Evolutionary conservation across 2,113 vertebrate genomes (phyloP), one percentile per base, ranked within the genome.

Genomic region (Solea senegalensis): DNA sequence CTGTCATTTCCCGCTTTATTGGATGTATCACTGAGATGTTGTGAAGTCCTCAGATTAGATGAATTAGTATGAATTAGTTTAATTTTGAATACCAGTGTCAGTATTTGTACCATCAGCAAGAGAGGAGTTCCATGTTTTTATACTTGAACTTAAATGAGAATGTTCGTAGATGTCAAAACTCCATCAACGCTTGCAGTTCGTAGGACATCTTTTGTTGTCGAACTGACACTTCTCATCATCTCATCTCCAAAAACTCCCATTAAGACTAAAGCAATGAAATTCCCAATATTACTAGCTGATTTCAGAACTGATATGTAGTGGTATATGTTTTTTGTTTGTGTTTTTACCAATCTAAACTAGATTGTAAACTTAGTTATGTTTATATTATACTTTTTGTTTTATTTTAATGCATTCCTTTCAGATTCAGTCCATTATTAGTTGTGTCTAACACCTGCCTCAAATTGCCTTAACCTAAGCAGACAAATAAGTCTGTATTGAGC

Each of bases 11-110:
- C 26, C n/a, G n/a, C 4, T 14, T 59, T 54, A 14, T 21, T 28
- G 55, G 43, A 2, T n/a, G 21, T 46, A 3, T 21, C 48, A 15
- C 56, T 74, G 72, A 26, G 34, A 54, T 83, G 10, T 50, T 61
- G 72, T 66, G 54, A 68, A 56, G 34, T 54, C 52, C 14, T 74
- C 41, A 21, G 21, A 21, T 21, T 1, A 21, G 21, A 21, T 21
- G 21, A 21, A 21, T 21, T 21, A 21, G 21, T 21, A 21, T 21
- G 21, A 21, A 21, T 21, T 21, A 21, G 21, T 21, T 21, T 21
- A 1, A 21, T 21, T 21, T 21, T 21, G 21, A 21, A 21, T 21
- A 21, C 21, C 21, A 21, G 46, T 51, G 26, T 69, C 51, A 48
- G n/a, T 39, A 9, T 39, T 9, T 43, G 12, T 10, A 4, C 34